Conservation (phyloP, 2,113 vertebrate species). For the Limanda limanda region DNA sequence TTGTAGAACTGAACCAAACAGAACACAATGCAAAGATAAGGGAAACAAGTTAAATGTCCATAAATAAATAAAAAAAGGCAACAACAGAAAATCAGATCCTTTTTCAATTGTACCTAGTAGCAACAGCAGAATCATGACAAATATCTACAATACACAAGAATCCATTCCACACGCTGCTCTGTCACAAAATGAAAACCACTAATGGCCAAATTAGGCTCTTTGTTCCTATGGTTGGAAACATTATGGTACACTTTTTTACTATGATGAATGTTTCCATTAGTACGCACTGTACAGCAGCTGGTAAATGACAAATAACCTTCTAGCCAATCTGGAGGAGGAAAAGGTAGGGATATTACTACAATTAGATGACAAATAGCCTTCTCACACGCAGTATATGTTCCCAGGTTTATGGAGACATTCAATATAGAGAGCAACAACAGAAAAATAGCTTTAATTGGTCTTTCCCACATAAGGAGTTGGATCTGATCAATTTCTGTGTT, state of each 20-base stretch:
- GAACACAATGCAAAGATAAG: too few species aligned
- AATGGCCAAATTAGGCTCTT: slow-evolving; percentile 20
- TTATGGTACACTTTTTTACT: slow-evolving; percentile 22
- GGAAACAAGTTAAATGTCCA: too few species aligned
- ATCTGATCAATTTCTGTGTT: slow-evolving; percentile 61
- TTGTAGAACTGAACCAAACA: too few species aligned
- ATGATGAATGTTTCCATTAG: slow-evolving; percentile 70
- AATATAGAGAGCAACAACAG: slow-evolving; percentile 25
- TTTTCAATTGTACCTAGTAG: too few species aligned
- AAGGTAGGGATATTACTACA: slow-evolving; percentile 48
- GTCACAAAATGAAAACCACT: slow-evolving; percentile 18
- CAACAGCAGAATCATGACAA: too few species aligned
- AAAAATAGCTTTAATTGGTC: slow-evolving; percentile 62
- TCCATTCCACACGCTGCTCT: neutral
- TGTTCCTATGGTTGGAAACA: slow-evolving; percentile 20
- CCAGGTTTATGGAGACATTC: slow-evolving; percentile 54
- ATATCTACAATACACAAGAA: neutral
- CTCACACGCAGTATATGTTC: slow-evolving; percentile 37
- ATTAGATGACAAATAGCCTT: slow-evolving; percentile 66
- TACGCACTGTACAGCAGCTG: slow-evolving; percentile 24
- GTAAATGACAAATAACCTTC: slow-evolving; percentile 61
- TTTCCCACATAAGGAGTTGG: slow-evolving; percentile 10
- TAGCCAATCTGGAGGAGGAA: slow-evolving; percentile 30
- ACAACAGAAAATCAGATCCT: too few species aligned
- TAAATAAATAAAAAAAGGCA: too few species aligned